Evolutionary conservation across 2,888 invertebrate species (phyloP), one percentile per base, ranked within the genome.

Genomic region (Lacanobia wlatinum): DNA sequence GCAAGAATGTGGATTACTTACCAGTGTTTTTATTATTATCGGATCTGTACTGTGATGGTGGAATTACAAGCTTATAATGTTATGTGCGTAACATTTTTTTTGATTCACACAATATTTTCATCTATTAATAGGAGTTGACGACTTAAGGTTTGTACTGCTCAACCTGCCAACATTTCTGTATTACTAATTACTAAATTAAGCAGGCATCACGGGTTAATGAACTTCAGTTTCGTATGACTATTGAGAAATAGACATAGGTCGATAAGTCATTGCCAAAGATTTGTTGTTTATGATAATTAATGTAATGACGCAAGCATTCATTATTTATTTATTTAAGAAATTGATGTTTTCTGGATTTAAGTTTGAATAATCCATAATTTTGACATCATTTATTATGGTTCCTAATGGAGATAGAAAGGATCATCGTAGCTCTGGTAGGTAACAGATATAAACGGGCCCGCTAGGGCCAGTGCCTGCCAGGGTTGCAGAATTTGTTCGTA

Each of bases 251-350:
- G 21, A 61, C 56, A 53, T 34, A 75, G 70, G 61, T 78, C 76
- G 52, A 5, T 23, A 69, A 64, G 76, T 78, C 80, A 75, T 34
- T 80, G 69, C 60, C 52, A 61, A 75, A 40, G 14, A 48, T 34
- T 48, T 73, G 38, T 65, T 79, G 75, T 74, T 52, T 58, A 60
- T 63, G 14, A 16, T 69, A 78, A 66, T 78, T 52, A 61, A 48
- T 63, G 61, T 40, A 40, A 40, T 43, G 43, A 68, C 77, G 59
- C 46, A 55, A 63, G 40, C 9, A 46, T 50, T 68, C 0, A 48
- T 43, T 60, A 55, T n/a, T 14, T 60, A 55, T n/a, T 14, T 12
- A 60, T 55, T 65, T 61, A 38, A 40, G 46, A 46, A 21, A 6
- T 23, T 56, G 8, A 28, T 43, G 12, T 40, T 58, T 12, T 53